A percentile compares a stretch with the other conserved stretches of the same genome.
Evolutionary conservation across 30 jellyfish, hydroid and myxozoan genomes (phyloP).

Genomic region (Hydra vulgaris): DNA sequence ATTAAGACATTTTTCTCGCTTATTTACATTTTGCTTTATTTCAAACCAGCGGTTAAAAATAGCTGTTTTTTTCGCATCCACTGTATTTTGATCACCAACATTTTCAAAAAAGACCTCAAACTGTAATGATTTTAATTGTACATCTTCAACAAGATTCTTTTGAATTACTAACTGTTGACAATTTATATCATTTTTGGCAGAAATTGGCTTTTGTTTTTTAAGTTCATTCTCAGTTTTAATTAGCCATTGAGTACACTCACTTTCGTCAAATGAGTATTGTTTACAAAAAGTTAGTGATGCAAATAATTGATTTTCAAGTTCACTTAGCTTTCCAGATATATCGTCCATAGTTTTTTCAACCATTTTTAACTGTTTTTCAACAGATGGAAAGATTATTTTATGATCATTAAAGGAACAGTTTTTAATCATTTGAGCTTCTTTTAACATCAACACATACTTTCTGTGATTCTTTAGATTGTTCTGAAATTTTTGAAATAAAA

Average conservation of each 20-base stretch:
- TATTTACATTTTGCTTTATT: constrained; percentile 43
- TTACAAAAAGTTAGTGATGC: constrained; percentile 55
- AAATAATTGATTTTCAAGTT: constrained; percentile 32
- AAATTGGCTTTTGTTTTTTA: constrained; percentile 68
- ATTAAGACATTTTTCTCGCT: constrained; percentile 46
- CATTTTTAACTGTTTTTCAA: constrained; percentile 38
- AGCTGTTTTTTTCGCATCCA: constrained; percentile 30
- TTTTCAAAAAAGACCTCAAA: constrained; percentile 37
- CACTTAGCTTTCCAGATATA: constrained; percentile 53
- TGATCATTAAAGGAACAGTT: constrained; percentile 13
- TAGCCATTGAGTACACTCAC: constrained; percentile 63
- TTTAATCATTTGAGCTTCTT: constrained; percentile 25
- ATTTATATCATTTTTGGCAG: constrained; percentile 75
- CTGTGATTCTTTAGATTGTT: constrained; percentile 10
- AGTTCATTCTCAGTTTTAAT: constrained; percentile 60
- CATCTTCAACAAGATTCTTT: constrained; percentile 58
- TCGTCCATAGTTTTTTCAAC: constrained; percentile 40
- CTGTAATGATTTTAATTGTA: constrained; percentile 37
- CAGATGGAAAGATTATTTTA: constrained; percentile 4
- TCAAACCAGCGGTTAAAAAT: constrained; percentile 55
- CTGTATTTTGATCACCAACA: constrained; percentile 39
- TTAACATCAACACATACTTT: constrained; percentile 7
- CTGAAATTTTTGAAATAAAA: background rate
- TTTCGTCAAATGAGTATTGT: constrained; percentile 52
- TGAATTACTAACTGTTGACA: constrained; percentile 64